phyloP scores from a whole-genome alignment of 2,113 vertebrate species.

The Mandrillus leucophaeus region DNA sequence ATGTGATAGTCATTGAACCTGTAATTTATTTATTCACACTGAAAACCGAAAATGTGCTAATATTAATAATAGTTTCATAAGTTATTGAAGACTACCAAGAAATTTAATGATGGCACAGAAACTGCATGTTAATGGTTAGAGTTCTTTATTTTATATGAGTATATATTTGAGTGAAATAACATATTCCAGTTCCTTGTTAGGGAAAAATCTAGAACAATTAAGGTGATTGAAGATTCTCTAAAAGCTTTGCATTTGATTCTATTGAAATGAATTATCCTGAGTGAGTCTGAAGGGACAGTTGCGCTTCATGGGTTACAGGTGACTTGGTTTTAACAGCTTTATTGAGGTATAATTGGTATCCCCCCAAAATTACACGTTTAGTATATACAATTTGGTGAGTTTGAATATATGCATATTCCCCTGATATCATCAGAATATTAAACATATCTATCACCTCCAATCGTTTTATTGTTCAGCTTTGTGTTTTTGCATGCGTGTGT shows the following conservation, averaged over 20 bases:
- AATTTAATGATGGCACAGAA: not conserved
- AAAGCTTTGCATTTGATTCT: not conserved
- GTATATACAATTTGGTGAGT: not conserved
- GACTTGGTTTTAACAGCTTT: not conserved
- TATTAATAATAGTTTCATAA: not conserved
- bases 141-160: not conserved
- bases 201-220: not conserved
- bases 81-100: not conserved
- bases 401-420: not conserved
- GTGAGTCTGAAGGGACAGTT: not conserved
- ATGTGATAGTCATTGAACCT: constrained; percentile 7
- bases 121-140: not conserved
- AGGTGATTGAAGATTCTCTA: no score
- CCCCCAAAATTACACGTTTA: not conserved
- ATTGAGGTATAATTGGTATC: not conserved
- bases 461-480: fast-evolving
- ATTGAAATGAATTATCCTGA: not conserved
- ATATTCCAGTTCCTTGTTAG: not conserved
- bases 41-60: not conserved
- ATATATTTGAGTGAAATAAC: not conserved
- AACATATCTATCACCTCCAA: not conserved
- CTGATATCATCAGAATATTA: not conserved
- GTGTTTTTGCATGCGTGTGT: not conserved
- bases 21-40: not conserved
- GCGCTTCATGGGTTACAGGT: not conserved